phyloP scores from a whole-genome alignment of 2,888 invertebrate genomes.

The Antheraea assamensis region DNA sequence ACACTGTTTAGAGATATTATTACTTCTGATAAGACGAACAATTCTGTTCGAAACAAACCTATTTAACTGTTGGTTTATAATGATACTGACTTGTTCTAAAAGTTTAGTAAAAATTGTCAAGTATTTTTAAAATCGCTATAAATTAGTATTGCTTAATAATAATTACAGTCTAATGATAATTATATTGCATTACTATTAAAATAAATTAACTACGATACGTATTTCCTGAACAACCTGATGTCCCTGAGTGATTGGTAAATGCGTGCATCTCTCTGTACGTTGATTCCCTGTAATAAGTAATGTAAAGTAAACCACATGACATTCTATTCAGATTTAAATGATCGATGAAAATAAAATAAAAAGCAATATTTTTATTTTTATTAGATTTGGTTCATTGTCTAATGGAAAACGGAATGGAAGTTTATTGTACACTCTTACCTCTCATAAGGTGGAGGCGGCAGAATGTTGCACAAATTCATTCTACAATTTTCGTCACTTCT shows the following conservation, averaged over 20 bases:
- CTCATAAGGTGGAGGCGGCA: slow-evolving; percentile 75
- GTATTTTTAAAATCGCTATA: slow-evolving; percentile 5
- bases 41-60: background rate
- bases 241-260: slow-evolving; percentile 71
- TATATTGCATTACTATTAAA: slow-evolving; percentile 42
- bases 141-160: slow-evolving; percentile 71
- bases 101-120: background rate
- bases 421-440: slow-evolving; percentile 49
- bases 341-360: no score
- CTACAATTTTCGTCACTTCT: slow-evolving; percentile 71
- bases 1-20: no score
- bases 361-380: no score
- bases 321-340: no score
- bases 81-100: background rate
- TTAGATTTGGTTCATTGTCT: no score
- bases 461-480: slow-evolving; percentile 77
- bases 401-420: no score
- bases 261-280: slow-evolving; percentile 71
- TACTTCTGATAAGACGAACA: background rate
- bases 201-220: slow-evolving; percentile 70
- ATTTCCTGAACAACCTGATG: slow-evolving; percentile 76
- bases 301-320: background rate
- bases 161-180: slow-evolving; percentile 75
- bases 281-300: slow-evolving; percentile 64
- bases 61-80: background rate